Evolutionary conservation across 2,113 vertebrate genomes (phyloP).

Genomic region (Heterotilapia buettikoferi): DNA sequence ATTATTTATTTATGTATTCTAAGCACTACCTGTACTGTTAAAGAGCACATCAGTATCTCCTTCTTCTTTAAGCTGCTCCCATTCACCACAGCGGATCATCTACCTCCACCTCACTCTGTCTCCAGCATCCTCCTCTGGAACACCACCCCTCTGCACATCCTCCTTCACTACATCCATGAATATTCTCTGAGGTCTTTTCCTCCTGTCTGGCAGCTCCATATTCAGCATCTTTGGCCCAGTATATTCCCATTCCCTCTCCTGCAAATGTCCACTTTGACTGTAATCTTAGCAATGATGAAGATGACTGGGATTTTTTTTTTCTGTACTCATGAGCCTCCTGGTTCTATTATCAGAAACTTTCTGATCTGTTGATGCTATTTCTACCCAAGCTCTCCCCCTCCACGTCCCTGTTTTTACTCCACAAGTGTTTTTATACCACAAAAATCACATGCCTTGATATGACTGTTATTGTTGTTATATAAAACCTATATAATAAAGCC

Average conservation of each 20-base stretch:
- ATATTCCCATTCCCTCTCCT: background rate
- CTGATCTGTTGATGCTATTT: background rate
- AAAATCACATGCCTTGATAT: fast-evolving
- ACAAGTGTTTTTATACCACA: background rate
- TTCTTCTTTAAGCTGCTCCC: background rate
- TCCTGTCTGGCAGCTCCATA: background rate
- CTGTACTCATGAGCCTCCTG: background rate
- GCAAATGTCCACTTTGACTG: background rate
- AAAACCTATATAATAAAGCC: background rate
- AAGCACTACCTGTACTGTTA: background rate
- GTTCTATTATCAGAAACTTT: background rate
- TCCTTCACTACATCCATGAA: background rate
- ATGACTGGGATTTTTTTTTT: fast-evolving
- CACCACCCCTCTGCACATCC: too few relatives aligned
- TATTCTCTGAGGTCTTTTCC: background rate
- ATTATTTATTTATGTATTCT: background rate
- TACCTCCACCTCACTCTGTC: background rate
- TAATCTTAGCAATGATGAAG: background rate
- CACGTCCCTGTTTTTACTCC: background rate
- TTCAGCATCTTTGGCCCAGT: background rate
- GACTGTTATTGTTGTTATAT: background rate
- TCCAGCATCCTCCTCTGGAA: too few relatives aligned
- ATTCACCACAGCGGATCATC: background rate
- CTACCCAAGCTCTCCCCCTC: fast-evolving
- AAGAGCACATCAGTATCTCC: background rate